Conservation (phyloP, 2,113 vertebrate species). For the Mola mola region DNA sequence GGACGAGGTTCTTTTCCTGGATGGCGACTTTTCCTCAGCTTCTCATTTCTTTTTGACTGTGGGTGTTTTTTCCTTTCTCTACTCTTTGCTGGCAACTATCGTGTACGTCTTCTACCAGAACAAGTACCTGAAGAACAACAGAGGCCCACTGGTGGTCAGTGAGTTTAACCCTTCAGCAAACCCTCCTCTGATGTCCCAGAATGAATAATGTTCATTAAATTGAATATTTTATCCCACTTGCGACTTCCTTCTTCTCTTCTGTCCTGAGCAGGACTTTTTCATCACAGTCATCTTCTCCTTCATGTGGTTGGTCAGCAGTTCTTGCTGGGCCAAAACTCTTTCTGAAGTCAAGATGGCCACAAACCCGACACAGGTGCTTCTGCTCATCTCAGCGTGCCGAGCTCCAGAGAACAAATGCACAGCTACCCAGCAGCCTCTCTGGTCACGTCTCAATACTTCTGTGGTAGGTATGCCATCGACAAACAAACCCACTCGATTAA, state of each 20-base stretch:
- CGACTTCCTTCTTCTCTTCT: background rate
- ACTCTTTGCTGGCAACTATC: slow-evolving; percentile 93
- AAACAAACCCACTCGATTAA: background rate
- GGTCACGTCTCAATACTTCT: slow-evolving; percentile 94
- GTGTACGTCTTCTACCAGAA: slow-evolving; percentile 99
- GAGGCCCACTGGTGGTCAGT: slow-evolving; percentile 96
- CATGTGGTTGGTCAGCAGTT: slow-evolving; percentile 94
- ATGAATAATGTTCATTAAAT: background rate
- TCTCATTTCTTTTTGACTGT: slow-evolving; percentile 94
- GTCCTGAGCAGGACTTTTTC: slow-evolving; percentile 89
- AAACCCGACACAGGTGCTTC: slow-evolving; percentile 89
- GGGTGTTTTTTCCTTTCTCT: slow-evolving; percentile 95
- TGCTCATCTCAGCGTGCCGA: slow-evolving; percentile 94
- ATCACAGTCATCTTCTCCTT: slow-evolving; percentile 93
- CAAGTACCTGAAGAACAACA: slow-evolving; percentile 97
- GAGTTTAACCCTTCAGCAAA: slow-evolving; percentile 2
- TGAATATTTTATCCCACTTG: background rate
- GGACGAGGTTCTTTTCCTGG: slow-evolving; percentile 88
- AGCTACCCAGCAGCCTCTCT: slow-evolving; percentile 87
- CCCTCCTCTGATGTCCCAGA: background rate
- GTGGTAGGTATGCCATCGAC: slow-evolving; percentile 81
- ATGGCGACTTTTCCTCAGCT: slow-evolving; percentile 90
- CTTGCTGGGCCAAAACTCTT: slow-evolving; percentile 94
- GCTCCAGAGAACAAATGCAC: slow-evolving; percentile 89
- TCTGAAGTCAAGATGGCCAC: slow-evolving; percentile 92